These are phyloP conservation scores for Limnephilus auricula DNA, from an alignment of 2,888 invertebrate genomes.

Conservation along the genomic window DNA sequence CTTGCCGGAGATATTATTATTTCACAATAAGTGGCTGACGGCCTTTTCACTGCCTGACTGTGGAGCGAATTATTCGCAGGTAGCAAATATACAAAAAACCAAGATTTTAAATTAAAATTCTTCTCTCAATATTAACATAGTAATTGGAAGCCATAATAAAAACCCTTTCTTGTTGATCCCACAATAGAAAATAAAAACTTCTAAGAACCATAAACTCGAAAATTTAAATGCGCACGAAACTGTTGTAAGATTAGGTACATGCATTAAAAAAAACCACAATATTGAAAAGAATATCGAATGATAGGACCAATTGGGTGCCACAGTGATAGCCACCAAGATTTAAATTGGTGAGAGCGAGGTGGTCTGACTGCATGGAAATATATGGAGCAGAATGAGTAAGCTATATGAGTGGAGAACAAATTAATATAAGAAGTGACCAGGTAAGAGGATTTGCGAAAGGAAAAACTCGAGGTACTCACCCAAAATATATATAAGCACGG, in stretches of 20 bases:
- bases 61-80: neutral
- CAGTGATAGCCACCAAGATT: neutral
- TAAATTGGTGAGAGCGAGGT: too few species aligned
- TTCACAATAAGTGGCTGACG: conserved; percentile 62
- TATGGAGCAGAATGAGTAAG: too few species aligned
- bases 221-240: too few species aligned
- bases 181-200: neutral
- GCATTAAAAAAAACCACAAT: too few species aligned
- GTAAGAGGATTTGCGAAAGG: too few species aligned
- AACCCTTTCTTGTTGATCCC: neutral
- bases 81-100: neutral
- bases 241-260: neutral
- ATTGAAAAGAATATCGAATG: too few species aligned
- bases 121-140: neutral
- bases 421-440: too few species aligned
- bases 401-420: too few species aligned
- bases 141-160: neutral
- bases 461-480: too few species aligned
- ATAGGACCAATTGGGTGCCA: too few species aligned
- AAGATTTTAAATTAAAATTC: neutral
- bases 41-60: neutral
- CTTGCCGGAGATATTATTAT: conserved; percentile 62
- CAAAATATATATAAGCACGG: too few species aligned
- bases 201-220: neutral
- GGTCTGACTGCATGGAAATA: too few species aligned